Conservation (phyloP, 2,888 invertebrate genomes). For the Drosophila nr. fundita region DNA sequence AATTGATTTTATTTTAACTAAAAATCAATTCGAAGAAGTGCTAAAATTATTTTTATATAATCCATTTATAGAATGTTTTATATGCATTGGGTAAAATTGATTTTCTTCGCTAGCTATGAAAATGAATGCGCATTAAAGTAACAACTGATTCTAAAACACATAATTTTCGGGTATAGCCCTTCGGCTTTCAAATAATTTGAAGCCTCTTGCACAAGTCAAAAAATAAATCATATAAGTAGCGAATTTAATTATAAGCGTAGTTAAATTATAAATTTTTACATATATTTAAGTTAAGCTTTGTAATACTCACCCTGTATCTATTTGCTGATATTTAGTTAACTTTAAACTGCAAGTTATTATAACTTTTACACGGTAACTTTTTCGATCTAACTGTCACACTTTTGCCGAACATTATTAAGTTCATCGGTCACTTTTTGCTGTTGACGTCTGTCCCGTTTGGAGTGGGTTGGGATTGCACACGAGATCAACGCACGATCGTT, state of each 20-base stretch:
- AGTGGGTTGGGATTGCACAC: conserved; percentile 32
- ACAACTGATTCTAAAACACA: no score
- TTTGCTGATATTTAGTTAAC: not conserved
- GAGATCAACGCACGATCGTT: conserved; percentile 39
- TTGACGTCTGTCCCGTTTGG: conserved; percentile 12
- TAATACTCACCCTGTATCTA: conserved; percentile 18
- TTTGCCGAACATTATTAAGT: conserved; percentile 24
- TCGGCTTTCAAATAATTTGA: not conserved
- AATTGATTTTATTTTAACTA: not conserved
- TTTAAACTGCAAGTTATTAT: not conserved
- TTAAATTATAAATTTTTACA: not conserved
- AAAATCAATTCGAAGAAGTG: not conserved
- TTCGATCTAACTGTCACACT: conserved; percentile 12
- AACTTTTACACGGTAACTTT: not conserved
- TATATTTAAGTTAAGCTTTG: not conserved
- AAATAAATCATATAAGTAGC: not conserved
- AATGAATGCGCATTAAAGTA: no score
- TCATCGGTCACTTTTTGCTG: conserved; percentile 15
- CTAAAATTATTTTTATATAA: not conserved
- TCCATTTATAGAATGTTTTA: not conserved
- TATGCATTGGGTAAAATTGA: not conserved
- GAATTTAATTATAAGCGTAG: not conserved
- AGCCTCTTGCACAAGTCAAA: not conserved
- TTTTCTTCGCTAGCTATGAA: not conserved
- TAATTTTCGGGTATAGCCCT: not conserved